A percentile compares a stretch with the other conserved stretches of the same genome.
These are phyloP conservation scores for Lathamus discolor DNA, from an alignment of 2,113 vertebrate genomes.

Conservation along the genomic window DNA sequence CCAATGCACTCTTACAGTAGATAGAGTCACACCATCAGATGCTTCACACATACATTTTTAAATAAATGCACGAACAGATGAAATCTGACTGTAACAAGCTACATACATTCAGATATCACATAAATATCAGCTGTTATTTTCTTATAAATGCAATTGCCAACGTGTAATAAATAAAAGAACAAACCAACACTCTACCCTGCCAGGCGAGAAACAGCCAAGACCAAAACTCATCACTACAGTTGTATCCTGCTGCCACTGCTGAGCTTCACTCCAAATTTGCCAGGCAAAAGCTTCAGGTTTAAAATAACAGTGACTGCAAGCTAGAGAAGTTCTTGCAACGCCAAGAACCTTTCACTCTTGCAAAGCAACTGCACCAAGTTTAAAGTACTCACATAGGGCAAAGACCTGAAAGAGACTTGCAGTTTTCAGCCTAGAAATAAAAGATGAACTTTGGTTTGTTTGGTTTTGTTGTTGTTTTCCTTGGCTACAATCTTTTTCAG, in stretches of 20 bases:
- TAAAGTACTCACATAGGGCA: neutral
- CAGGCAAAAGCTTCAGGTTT: slow-evolving; percentile 13
- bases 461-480: neutral
- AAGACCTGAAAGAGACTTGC: neutral
- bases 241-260: slow-evolving; percentile 12
- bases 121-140: slow-evolving; percentile 65
- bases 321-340: neutral
- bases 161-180: slow-evolving; percentile 50
- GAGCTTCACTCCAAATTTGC: slow-evolving; percentile 16
- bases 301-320: neutral
- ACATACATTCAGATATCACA: slow-evolving; percentile 5
- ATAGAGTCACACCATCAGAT: neutral
- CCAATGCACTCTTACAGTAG: neutral
- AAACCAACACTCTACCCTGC: slow-evolving; percentile 24
- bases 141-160: slow-evolving; percentile 55
- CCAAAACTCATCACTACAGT: neutral
- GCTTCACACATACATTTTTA: neutral
- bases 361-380: neutral
- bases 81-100: slow-evolving; percentile 33
- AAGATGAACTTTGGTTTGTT: neutral
- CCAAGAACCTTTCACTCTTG: neutral
- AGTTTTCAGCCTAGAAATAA: neutral
- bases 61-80: slow-evolving; percentile 24
- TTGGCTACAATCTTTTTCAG: neutral
- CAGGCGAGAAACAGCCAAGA: slow-evolving; percentile 49